A percentile compares a stretch with the other conserved stretches of the same genome.
phyloP scores from a whole-genome alignment of 2,797 vertebrate species.

The Siniperca undulata region DNA sequence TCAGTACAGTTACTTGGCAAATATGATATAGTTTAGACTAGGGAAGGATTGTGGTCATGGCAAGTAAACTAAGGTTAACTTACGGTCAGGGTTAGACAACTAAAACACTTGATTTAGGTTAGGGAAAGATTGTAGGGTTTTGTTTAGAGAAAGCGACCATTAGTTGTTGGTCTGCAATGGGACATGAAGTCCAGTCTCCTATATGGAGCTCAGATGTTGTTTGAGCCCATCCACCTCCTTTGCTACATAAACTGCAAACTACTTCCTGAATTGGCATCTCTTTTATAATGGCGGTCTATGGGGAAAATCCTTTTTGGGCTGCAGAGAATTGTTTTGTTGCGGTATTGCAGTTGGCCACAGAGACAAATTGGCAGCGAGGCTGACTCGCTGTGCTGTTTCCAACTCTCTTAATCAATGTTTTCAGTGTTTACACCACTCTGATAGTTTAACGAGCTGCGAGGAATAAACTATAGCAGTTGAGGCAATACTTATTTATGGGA shows the following conservation, averaged over 20 bases:
- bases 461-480: background rate
- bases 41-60: background rate
- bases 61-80: background rate
- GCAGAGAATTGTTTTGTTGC: slow-evolving; percentile 7
- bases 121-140: background rate
- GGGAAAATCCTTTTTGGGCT: background rate
- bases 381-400: background rate
- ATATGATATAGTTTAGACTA: too few relatives aligned
- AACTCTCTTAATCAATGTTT: slow-evolving; percentile 3
- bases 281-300: background rate
- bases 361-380: background rate
- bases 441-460: slow-evolving; percentile 5
- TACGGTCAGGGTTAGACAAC: background rate
- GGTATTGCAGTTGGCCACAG: background rate
- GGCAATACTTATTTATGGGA: background rate
- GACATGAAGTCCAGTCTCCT: background rate
- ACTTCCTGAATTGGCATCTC: background rate
- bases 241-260: background rate
- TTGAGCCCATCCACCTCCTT: background rate
- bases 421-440: slow-evolving; percentile 3
- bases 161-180: background rate
- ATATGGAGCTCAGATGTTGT: background rate
- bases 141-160: background rate
- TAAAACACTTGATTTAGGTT: background rate
- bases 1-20: background rate